Base-by-base conservation (phyloP, 2,888 invertebrate species). In the Rosalia funebris region DNA sequence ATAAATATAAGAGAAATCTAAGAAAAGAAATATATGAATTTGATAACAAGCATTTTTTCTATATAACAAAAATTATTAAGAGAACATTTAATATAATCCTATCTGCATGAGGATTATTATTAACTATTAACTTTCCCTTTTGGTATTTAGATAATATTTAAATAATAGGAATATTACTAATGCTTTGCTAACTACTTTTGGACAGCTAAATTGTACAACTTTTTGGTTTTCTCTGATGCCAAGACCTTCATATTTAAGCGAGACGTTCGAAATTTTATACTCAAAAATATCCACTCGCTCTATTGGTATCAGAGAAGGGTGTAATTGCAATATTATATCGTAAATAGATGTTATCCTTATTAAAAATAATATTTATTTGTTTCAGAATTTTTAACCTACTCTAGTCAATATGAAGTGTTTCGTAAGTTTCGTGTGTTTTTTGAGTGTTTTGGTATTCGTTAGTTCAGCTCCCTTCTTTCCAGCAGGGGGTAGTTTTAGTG, bases 341-440 rank as follows among this genome's bases (percentile, higher is more conserved):
- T 25, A 5, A 3, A 5, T 25, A 25, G 4, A 25, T 25, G 25
- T 7, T 5, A 3, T 7, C 7, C 25, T 3, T 25, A 25, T 25
- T 25, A 5, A 25, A 25, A 25, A 7, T 25, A 3, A 7, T 7
- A 25, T 69, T 69, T 69, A 71, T 73, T 72, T 77, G 71, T 81
- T 81, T 69, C 80, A 81, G 81, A 75, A 73, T 77, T 78, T 78
- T 76, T 78, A 78, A 77, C 73, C 76, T 75, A 79, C 74, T 81
- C 81, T 81, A 81, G 81, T 81, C 81, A 81, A 77, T 71, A 81
- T 81, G 81, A 80, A 75, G 79, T 81, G 79, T 77, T 77, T 77
- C 73, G 72, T 79, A 71, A 80, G 80, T 81, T 77, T 78, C 76
- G 78, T 75, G 76, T 80, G 80, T 78, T 79, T 77, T 63, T 67